Percentiles rank a stretch among this genome's conserved stretches.
These are phyloP conservation scores for Melanogrammus aeglefinus DNA, from an alignment of 2,797 vertebrate species.

Conservation along the genomic window DNA sequence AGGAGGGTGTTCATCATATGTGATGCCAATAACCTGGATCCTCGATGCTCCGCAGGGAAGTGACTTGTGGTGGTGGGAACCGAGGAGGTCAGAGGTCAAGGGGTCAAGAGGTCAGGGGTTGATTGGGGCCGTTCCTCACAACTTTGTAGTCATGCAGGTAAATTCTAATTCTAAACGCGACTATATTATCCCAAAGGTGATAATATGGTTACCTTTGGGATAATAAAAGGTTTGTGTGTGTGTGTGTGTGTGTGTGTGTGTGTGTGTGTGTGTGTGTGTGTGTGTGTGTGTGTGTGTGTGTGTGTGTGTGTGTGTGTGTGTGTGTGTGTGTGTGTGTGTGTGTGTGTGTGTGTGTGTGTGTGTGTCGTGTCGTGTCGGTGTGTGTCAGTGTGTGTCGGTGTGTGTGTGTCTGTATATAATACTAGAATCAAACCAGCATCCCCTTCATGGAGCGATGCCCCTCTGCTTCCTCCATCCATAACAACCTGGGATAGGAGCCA, in stretches of 20 bases:
- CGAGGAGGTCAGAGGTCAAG: background rate
- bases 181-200: background rate
- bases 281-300: slow-evolving; percentile 3
- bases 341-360: too few species aligned
- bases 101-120: background rate
- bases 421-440: slow-evolving; percentile 18
- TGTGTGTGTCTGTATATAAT: too few species aligned
- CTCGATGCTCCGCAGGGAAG: background rate
- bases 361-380: too few species aligned
- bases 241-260: slow-evolving; percentile 4
- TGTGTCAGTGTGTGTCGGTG: too few species aligned
- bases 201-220: background rate
- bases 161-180: background rate
- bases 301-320: background rate
- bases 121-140: background rate
- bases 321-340: too few species aligned
- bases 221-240: slow-evolving; percentile 17
- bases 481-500: slow-evolving; percentile 36
- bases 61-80: background rate
- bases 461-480: slow-evolving; percentile 43
- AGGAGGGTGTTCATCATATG: background rate
- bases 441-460: background rate
- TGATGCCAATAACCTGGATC: background rate
- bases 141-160: background rate
- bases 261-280: slow-evolving; percentile 8